Percentiles rank a stretch among this genome's conserved stretches.
These are phyloP conservation scores for Microcebus griseorufus DNA, from an alignment of 2,113 vertebrate species.

Conservation along the genomic window DNA sequence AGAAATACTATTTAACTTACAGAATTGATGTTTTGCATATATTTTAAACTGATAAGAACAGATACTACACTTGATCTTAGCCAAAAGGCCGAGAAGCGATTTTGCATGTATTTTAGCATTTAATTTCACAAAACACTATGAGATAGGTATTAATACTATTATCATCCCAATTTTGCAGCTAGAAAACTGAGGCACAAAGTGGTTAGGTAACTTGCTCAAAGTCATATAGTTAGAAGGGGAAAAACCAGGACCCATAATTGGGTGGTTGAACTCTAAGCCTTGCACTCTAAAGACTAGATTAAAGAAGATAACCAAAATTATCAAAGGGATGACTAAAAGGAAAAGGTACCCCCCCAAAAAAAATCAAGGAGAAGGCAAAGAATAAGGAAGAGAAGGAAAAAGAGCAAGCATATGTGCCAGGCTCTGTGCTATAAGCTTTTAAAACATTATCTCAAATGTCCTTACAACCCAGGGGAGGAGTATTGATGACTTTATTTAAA, in stretches of 20 bases:
- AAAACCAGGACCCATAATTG: neutral
- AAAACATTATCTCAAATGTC: neutral
- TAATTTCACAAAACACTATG: neutral
- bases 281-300: neutral
- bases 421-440: neutral
- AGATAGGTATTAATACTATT: neutral
- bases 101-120: constrained; percentile 8
- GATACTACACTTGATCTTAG: too few species aligned
- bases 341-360: neutral
- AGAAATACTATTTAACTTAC: neutral
- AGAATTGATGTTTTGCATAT: neutral
- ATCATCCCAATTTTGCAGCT: neutral
- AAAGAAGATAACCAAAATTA: constrained; percentile 13
- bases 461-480: neutral
- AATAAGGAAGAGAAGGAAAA: neutral
- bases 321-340: neutral
- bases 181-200: neutral
- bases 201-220: neutral
- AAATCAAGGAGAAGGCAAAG: neutral
- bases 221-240: neutral
- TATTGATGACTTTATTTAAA: neutral
- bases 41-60: neutral
- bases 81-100: too few species aligned
- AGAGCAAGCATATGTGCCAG: neutral
- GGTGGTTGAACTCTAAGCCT: neutral